These are phyloP conservation scores for Ellobium chinense DNA, from an alignment of 2,888 invertebrate genomes.

Conservation along the genomic window DNA sequence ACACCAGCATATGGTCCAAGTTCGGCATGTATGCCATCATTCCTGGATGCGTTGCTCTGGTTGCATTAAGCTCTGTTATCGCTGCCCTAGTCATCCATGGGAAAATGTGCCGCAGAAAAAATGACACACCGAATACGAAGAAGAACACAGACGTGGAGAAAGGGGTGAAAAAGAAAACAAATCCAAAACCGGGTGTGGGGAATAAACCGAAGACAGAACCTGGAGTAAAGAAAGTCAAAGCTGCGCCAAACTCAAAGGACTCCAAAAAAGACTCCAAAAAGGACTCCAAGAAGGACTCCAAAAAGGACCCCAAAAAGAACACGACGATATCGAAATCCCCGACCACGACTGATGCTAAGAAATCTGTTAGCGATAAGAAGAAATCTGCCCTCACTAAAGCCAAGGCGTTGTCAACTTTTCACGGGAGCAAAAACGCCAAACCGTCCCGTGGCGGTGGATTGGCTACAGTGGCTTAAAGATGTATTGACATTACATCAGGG, in stretches of 20 bases:
- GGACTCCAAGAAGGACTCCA: neutral
- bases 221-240: neutral
- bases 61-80: neutral
- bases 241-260: neutral
- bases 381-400: too few relatives aligned
- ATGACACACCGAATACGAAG: too few relatives aligned
- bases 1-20: neutral
- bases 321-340: neutral
- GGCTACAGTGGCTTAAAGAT: too few relatives aligned
- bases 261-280: neutral
- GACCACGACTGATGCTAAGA: too few relatives aligned
- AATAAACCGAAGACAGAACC: neutral
- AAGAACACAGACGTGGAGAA: neutral
- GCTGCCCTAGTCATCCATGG: neutral
- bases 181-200: neutral
- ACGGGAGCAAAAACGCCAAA: too few relatives aligned
- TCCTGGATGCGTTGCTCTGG: neutral
- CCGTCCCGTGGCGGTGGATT: too few relatives aligned
- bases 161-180: neutral
- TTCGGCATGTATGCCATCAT: neutral
- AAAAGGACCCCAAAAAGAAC: neutral
- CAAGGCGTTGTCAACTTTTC: too few relatives aligned
- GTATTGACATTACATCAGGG: too few relatives aligned
- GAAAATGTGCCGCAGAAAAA: neutral
- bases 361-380: too few relatives aligned